phyloP scores from a whole-genome alignment of 2,113 vertebrate species.

The Ploceus nigricollis region DNA sequence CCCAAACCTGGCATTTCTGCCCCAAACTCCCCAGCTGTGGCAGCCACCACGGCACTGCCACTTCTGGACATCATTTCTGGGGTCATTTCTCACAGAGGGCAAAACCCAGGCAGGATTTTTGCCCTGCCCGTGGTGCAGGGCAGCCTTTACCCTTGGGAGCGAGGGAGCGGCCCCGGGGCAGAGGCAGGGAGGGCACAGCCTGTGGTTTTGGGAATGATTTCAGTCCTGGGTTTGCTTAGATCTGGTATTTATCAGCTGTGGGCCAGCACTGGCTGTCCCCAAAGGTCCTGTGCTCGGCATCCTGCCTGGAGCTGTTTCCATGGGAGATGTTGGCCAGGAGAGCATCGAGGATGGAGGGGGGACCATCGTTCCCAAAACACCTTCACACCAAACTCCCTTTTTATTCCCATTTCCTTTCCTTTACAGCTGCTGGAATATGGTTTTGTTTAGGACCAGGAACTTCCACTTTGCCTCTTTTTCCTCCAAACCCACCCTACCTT shows the following conservation, averaged over 20 bases:
- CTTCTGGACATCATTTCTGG: fast-evolving
- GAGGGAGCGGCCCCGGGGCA: fast-evolving
- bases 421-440: background rate
- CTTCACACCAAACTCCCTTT: background rate
- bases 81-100: background rate
- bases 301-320: fast-evolving
- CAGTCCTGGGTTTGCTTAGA: fast-evolving
- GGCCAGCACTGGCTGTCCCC: fast-evolving
- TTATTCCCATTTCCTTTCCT: background rate
- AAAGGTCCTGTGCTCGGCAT: fast-evolving
- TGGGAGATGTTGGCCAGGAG: fast-evolving
- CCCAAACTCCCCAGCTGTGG: background rate
- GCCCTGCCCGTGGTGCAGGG: background rate
- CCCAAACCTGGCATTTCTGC: fast-evolving
- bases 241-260: background rate
- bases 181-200: background rate
- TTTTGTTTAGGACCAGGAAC: background rate
- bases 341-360: fast-evolving
- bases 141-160: background rate
- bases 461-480: background rate
- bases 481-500: background rate
- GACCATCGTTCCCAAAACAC: background rate
- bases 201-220: background rate
- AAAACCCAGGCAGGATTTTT: background rate
- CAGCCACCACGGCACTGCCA: fast-evolving